A percentile compares a stretch with the other conserved stretches of the same genome.
These are phyloP conservation scores for Stramonita haemastoma DNA, from an alignment of 2,888 invertebrate species.

Conservation along the genomic window DNA sequence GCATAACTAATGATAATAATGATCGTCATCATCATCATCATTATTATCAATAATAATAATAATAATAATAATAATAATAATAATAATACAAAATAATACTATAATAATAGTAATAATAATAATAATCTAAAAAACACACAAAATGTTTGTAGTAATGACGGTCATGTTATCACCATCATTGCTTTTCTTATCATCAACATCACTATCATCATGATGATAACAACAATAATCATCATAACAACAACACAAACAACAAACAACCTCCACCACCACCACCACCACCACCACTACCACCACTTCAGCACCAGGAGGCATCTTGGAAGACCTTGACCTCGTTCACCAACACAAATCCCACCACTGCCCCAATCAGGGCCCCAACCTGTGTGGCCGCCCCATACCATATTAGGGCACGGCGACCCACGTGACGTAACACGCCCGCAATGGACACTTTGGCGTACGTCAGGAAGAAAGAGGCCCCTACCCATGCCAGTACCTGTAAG, in stretches of 20 bases:
- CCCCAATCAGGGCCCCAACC: slow-evolving; percentile 86
- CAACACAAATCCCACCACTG: slow-evolving; percentile 83
- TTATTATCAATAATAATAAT: no score
- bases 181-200: no score
- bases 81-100: no score
- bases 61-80: no score
- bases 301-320: slow-evolving; percentile 46
- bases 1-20: no score
- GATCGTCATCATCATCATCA: no score
- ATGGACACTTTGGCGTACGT: slow-evolving; percentile 89
- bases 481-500: slow-evolving; percentile 84
- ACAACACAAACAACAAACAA: background rate
- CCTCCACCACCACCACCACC: background rate
- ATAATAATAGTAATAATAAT: no score
- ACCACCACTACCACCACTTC: background rate
- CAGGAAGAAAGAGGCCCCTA: slow-evolving; percentile 83
- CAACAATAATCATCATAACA: no score
- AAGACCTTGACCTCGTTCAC: slow-evolving; percentile 75
- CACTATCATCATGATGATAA: no score
- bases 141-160: no score
- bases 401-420: slow-evolving; percentile 86
- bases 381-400: slow-evolving; percentile 87
- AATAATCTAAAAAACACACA: no score
- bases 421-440: slow-evolving; percentile 85
- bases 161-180: no score